These are phyloP conservation scores for Micropterix aruncella DNA, from an alignment of 2,888 invertebrate species.

Conservation along the genomic window DNA sequence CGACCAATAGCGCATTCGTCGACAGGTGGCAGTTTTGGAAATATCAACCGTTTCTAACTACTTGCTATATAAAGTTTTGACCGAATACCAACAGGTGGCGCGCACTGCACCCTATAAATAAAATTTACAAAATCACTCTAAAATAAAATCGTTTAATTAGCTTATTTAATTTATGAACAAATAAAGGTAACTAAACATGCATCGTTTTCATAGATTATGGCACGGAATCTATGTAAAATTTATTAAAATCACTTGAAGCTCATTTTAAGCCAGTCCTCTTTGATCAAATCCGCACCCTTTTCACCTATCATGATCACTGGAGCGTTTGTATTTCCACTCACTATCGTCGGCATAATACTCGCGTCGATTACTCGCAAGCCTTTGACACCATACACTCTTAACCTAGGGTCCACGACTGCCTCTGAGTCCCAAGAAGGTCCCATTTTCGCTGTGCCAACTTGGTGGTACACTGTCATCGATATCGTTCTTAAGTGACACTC, in stretches of 20 bases:
- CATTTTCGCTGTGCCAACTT: slow-evolving; percentile 81
- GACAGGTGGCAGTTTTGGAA: too few relatives aligned
- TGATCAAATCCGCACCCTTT: slow-evolving; percentile 75
- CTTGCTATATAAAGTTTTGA: too few relatives aligned
- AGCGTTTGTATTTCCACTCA: slow-evolving; percentile 82
- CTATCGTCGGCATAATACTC: slow-evolving; percentile 79
- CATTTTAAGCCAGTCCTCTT: slow-evolving; percentile 59
- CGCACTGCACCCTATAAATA: too few relatives aligned
- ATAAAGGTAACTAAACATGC: slow-evolving; percentile 9
- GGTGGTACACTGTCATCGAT: slow-evolving; percentile 85
- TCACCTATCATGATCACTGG: slow-evolving; percentile 88
- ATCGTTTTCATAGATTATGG: slow-evolving; percentile 8
- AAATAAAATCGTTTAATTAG: too few relatives aligned
- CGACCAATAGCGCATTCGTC: too few relatives aligned
- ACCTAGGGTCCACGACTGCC: slow-evolving; percentile 70
- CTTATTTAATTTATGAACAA: too few relatives aligned
- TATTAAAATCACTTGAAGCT: slow-evolving; percentile 19
- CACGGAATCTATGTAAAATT: slow-evolving; percentile 6
- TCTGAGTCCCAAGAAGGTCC: slow-evolving; percentile 63
- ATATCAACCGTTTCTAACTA: too few relatives aligned
- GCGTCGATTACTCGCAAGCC: slow-evolving; percentile 76
- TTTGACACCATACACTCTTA: slow-evolving; percentile 63
- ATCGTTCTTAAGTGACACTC: slow-evolving; percentile 78
- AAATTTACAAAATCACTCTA: too few relatives aligned
- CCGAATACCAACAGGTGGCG: too few relatives aligned